A percentile compares a stretch with the other conserved stretches of the same genome.
Evolutionary conservation across 2,797 vertebrate species (phyloP).

Genomic region (Heliangelus exortis): DNA sequence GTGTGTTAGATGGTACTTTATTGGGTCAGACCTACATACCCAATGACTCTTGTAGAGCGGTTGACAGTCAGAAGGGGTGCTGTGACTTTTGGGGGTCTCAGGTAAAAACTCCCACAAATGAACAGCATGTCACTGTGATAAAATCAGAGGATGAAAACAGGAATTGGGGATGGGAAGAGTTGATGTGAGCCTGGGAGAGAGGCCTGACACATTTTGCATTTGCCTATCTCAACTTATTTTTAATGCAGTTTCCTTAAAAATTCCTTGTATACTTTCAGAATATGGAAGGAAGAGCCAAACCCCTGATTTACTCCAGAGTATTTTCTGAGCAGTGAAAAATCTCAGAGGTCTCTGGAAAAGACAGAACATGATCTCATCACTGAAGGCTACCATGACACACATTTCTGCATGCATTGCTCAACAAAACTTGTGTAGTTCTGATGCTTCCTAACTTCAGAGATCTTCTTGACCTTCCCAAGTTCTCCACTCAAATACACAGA

Average conservation of each 20-base stretch:
- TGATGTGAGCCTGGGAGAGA: neutral
- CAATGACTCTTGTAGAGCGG: neutral
- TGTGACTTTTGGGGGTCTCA: neutral
- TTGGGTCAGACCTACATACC: rapidly evolving
- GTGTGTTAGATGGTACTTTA: neutral
- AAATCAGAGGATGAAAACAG: neutral
- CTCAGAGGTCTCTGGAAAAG: neutral
- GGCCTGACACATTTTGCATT: neutral
- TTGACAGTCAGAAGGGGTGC: neutral
- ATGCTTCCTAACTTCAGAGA: neutral
- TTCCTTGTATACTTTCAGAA: neutral
- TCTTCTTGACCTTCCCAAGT: rapidly evolving
- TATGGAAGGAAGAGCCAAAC: neutral
- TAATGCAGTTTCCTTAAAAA: too few species aligned
- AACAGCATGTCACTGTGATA: neutral
- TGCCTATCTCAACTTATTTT: neutral
- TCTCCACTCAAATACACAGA: rapidly evolving
- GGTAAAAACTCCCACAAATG: neutral
- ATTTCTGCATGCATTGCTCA: rapidly evolving
- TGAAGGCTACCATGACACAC: neutral
- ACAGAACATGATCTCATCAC: neutral
- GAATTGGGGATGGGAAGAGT: neutral
- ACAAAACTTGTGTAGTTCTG: neutral
- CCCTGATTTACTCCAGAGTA: neutral
- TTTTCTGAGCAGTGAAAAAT: neutral